Conservation (phyloP, 2,888 invertebrate species). For the Caenorhabditis sp. region DNA sequence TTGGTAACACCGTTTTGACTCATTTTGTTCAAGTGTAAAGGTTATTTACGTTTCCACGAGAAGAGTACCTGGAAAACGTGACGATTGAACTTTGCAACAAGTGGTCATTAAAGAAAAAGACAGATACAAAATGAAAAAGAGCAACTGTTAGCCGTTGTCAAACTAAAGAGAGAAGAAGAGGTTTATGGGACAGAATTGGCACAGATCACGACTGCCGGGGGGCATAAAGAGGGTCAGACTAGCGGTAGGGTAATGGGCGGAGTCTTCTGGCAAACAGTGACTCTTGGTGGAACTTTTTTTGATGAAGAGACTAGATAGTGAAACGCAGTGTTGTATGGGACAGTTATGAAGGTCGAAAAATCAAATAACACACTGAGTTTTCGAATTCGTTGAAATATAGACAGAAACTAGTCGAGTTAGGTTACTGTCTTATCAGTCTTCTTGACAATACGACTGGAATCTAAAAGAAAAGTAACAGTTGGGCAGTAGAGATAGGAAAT, state of each 20-base stretch:
- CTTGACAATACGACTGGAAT: neutral
- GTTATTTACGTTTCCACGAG: no score
- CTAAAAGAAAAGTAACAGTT: neutral
- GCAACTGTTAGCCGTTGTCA: constrained; percentile 5
- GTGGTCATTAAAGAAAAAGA: neutral
- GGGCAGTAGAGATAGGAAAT: neutral
- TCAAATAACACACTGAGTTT: constrained; percentile 23
- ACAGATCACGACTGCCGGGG: constrained; percentile 33
- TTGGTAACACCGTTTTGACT: constrained; percentile 39
- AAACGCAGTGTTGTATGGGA: neutral
- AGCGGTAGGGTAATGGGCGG: neutral
- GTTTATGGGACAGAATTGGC: neutral
- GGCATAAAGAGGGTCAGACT: constrained; percentile 7
- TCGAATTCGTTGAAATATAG: constrained; percentile 20
- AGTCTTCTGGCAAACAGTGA: constrained; percentile 40
- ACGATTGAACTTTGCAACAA: constrained; percentile 1
- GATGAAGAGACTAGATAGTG: constrained; percentile 7
- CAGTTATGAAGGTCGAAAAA: constrained; percentile 42
- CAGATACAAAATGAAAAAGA: neutral
- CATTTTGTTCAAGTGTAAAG: constrained; percentile 22
- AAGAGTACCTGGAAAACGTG: neutral
- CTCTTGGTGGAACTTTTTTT: constrained; percentile 19
- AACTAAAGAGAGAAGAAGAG: neutral
- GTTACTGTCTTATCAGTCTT: constrained; percentile 8
- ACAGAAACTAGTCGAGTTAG: neutral